A percentile compares a stretch with the other conserved stretches of the same genome.
These are phyloP conservation scores for Stomorhina lunata DNA, from an alignment of 2,888 invertebrate species.

Conservation along the genomic window DNA sequence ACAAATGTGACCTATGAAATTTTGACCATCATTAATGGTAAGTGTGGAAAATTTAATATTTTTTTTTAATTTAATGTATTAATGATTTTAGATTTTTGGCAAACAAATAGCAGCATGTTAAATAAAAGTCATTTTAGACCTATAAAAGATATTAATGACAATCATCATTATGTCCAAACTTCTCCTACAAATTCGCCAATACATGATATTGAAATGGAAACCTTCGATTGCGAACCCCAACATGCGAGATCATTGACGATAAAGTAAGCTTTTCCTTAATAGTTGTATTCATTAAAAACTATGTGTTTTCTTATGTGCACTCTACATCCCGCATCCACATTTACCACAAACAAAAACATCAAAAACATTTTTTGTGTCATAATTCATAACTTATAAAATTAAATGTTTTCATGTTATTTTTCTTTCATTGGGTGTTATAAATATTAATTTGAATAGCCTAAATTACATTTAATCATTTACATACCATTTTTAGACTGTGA, in stretches of 20 bases:
- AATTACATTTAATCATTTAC: too few relatives aligned
- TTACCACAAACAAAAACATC: slow-evolving; percentile 17
- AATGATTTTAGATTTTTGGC: slow-evolving; percentile 66
- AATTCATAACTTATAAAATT: slow-evolving; percentile 8
- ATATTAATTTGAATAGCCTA: not conserved
- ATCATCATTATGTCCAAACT: slow-evolving; percentile 70
- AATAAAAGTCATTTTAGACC: slow-evolving; percentile 56
- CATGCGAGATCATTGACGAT: slow-evolving; percentile 24
- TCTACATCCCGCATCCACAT: slow-evolving; percentile 38
- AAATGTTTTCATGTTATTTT: not conserved
- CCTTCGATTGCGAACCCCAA: not conserved
- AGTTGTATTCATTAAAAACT: not conserved
- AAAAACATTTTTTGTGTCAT: slow-evolving; percentile 25
- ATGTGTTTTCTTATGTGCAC: slow-evolving; percentile 43
- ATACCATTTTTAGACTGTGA: slow-evolving; percentile 27
- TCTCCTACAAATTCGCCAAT: slow-evolving; percentile 5
- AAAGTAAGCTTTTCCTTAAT: slow-evolving; percentile 54
- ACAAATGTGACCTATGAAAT: slow-evolving; percentile 92
- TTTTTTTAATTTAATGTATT: slow-evolving; percentile 50
- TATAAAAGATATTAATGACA: slow-evolving; percentile 66
- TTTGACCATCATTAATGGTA: slow-evolving; percentile 86
- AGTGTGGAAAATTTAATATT: not conserved
- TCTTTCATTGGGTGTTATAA: slow-evolving; percentile 9
- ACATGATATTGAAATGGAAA: not conserved
- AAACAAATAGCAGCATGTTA: slow-evolving; percentile 51